These are phyloP conservation scores for Pipistrellus kuhlii DNA, from an alignment of 2,797 vertebrate species.

Conservation along the genomic window DNA sequence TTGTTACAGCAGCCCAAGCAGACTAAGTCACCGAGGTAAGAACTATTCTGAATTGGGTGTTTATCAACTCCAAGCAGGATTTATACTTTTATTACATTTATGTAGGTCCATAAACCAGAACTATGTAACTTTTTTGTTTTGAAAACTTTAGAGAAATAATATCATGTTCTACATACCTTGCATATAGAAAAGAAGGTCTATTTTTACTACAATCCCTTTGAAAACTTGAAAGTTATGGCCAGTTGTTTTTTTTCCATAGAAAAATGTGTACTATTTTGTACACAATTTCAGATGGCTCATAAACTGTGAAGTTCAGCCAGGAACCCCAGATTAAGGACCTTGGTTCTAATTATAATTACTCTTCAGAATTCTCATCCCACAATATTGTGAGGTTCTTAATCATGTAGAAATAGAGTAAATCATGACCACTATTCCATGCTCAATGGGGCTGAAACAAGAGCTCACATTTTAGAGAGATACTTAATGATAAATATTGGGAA, in stretches of 20 bases:
- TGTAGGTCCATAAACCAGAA: neutral
- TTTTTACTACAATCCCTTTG: conserved; percentile 18
- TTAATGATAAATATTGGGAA: neutral
- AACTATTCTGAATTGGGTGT: neutral
- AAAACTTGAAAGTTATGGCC: conserved; percentile 6
- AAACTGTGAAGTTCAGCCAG: neutral
- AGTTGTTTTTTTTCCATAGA: neutral
- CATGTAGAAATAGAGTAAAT: neutral
- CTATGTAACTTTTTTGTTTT: neutral
- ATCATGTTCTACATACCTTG: neutral
- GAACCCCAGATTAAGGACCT: neutral
- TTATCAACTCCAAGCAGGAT: neutral
- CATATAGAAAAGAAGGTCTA: conserved; percentile 15
- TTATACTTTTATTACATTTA: conserved; percentile 13
- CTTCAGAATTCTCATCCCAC: neutral
- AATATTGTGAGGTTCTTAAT: neutral
- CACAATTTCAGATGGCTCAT: neutral
- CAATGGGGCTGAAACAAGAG: neutral
- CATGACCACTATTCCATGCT: neutral
- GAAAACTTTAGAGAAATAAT: neutral
- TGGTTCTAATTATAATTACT: neutral
- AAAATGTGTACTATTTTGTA: neutral
- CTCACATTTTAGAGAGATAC: neutral
- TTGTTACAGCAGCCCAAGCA: neutral
- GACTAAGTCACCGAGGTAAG: neutral